phyloP scores from a whole-genome alignment of 1,140 invertebrate species.

The Cheumatopsyche charites region DNA sequence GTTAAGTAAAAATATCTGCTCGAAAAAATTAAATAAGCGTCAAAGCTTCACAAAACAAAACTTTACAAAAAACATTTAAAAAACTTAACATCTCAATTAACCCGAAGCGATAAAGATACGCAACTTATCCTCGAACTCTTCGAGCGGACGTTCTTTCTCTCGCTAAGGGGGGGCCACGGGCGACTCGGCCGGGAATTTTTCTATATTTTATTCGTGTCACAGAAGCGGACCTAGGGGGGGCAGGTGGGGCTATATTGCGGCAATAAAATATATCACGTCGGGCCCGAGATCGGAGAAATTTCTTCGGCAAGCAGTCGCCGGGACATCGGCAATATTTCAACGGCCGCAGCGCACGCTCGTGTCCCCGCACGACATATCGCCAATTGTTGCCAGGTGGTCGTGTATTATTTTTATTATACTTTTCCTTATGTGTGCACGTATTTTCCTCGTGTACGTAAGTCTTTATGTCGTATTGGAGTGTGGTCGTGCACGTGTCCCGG shows the following conservation, averaged over 20 bases:
- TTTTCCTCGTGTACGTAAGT: neutral
- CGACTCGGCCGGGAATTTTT: too few species aligned
- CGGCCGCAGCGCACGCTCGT: constrained; percentile 17
- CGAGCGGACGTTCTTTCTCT: neutral
- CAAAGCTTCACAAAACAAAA: too few species aligned
- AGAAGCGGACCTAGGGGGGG: constrained; percentile 21
- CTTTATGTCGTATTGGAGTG: too few species aligned
- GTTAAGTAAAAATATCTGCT: too few species aligned
- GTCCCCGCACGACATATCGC: constrained; percentile 27
- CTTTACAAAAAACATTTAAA: neutral
- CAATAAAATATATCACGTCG: constrained; percentile 48
- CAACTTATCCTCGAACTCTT: constrained; percentile 3
- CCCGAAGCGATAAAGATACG: constrained; percentile 20
- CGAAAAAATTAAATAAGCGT: too few species aligned
- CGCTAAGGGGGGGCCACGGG: neutral
- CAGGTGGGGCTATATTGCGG: constrained; percentile 43
- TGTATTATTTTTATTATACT: neutral
- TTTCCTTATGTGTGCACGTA: neutral
- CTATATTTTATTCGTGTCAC: constrained; percentile 48
- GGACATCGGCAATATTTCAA: constrained; percentile 45
- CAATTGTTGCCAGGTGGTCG: constrained; percentile 32
- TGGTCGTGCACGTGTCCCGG: constrained; percentile 30
- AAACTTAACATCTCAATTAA: constrained; percentile 9
- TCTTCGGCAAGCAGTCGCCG: constrained; percentile 26
- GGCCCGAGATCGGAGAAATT: constrained; percentile 22